Conservation (phyloP, 1,140 invertebrate species). For the Sweltsa coloradensis region DNA sequence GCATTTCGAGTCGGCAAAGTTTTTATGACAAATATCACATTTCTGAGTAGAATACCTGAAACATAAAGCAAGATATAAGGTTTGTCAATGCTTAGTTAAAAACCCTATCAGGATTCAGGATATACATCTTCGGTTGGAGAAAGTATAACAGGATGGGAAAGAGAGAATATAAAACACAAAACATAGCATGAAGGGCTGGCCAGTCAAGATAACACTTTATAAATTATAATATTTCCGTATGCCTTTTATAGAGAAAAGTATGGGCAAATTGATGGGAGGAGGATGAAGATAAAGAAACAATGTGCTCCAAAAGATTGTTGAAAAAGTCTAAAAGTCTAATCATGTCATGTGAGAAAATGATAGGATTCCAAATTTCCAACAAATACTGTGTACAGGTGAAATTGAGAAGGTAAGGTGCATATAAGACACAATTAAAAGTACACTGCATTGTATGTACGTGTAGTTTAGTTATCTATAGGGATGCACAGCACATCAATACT, state of each 20-base stretch:
- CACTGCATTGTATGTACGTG: too few relatives aligned
- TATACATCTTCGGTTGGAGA: background rate
- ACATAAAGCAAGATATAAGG: slow-evolving; percentile 25
- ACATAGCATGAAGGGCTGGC: background rate
- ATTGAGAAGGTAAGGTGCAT: too few relatives aligned
- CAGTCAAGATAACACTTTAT: background rate
- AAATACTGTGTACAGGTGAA: too few relatives aligned
- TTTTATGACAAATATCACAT: slow-evolving; percentile 54
- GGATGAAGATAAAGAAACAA: too few relatives aligned
- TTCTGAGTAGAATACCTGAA: slow-evolving; percentile 49
- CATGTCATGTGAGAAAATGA: too few relatives aligned
- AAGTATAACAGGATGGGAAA: background rate
- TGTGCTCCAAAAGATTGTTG: too few relatives aligned
- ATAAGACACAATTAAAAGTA: too few relatives aligned
- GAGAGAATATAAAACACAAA: background rate
- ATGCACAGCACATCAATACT: too few relatives aligned
- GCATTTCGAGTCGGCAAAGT: slow-evolving; percentile 60
- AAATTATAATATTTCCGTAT: slow-evolving; percentile 13
- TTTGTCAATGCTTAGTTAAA: slow-evolving; percentile 13
- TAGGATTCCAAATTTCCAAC: too few relatives aligned
- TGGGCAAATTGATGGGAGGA: too few relatives aligned
- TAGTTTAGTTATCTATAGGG: too few relatives aligned
- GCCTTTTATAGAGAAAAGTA: slow-evolving; percentile 15
- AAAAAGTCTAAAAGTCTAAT: too few relatives aligned
- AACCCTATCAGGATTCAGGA: background rate